phyloP scores from a whole-genome alignment of 2,113 vertebrate genomes.

The Phrynosoma blainvillii region DNA sequence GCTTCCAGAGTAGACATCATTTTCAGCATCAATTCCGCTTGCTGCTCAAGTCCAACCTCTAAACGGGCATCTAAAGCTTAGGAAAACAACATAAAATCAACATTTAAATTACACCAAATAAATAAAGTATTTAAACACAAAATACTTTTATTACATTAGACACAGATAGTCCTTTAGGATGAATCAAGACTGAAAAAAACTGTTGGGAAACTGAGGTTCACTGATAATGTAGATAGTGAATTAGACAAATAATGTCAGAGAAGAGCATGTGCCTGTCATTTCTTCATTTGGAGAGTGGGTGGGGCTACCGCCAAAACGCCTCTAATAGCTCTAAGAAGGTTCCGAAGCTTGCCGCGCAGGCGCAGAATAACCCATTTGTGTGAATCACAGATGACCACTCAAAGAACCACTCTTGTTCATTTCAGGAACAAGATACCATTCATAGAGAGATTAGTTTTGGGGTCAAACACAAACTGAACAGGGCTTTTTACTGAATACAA shows the following conservation, averaged over 20 bases:
- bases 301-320: too few relatives aligned
- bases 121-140: background rate
- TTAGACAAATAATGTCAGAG: background rate
- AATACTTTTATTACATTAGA: background rate
- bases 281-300: too few relatives aligned
- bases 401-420: too few relatives aligned
- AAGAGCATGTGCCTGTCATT: background rate
- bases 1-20: conserved; percentile 99
- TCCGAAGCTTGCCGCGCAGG: too few relatives aligned
- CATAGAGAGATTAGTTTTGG: background rate
- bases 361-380: too few relatives aligned
- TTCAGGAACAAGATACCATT: background rate
- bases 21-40: conserved; percentile 98
- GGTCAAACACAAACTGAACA: background rate
- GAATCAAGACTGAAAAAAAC: background rate
- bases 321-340: too few relatives aligned
- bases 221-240: background rate
- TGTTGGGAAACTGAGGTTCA: too few relatives aligned
- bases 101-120: conserved; percentile 19
- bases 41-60: conserved; percentile 97
- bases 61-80: conserved; percentile 94
- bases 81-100: conserved; percentile 33
- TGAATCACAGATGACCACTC: too few relatives aligned
- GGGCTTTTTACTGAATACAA: background rate
- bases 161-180: background rate